Percentiles rank a stretch among this genome's conserved stretches.
phyloP scores from a whole-genome alignment of 2,113 vertebrate genomes.

The Elachura formosa region DNA sequence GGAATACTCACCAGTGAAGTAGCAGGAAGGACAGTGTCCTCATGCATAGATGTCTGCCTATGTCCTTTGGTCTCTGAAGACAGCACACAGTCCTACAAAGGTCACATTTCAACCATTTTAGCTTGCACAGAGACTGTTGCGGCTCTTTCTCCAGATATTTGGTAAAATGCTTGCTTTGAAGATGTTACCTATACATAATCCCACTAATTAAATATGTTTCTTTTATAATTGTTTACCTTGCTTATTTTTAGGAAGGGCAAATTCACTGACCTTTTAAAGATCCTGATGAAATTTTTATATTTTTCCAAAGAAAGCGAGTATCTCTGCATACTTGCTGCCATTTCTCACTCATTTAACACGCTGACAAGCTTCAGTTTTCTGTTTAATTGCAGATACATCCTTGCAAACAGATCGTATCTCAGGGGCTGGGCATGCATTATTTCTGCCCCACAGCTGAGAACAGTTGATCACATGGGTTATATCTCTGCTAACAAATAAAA shows the following conservation, averaged over 20 bases:
- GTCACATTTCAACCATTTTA: neutral
- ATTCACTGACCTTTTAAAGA: neutral
- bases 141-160: neutral
- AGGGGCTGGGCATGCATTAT: neutral
- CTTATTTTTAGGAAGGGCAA: neutral
- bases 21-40: neutral
- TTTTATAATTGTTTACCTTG: neutral
- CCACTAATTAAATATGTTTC: neutral
- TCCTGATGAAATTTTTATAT: neutral
- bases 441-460: neutral
- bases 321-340: neutral
- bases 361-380: conserved; percentile 15
- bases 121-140: neutral
- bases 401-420: neutral
- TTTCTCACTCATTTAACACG: neutral
- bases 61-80: neutral
- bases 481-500: neutral
- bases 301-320: neutral
- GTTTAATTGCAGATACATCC: neutral
- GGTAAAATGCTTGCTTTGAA: neutral
- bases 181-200: neutral
- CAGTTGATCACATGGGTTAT: neutral
- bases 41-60: neutral
- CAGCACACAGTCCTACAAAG: neutral
- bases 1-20: neutral